These are phyloP conservation scores for Brachionus sp. DNA, from an alignment of 1,140 invertebrate genomes.

Conservation along the genomic window DNA sequence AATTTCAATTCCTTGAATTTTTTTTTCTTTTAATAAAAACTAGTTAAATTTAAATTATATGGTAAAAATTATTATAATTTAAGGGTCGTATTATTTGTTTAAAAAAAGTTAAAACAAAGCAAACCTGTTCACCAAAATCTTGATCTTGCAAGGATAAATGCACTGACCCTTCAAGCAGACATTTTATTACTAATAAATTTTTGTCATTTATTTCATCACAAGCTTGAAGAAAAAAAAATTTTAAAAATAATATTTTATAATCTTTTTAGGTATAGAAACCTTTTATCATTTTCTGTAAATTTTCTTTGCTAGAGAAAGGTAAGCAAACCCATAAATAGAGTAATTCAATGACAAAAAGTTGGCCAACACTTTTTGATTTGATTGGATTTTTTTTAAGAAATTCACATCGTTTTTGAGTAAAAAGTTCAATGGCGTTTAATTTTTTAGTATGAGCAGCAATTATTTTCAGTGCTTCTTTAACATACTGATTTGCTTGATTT, in stretches of 20 bases:
- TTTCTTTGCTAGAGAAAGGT: slow-evolving; percentile 63
- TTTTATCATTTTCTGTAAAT: slow-evolving; percentile 60
- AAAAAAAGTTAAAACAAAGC: not conserved
- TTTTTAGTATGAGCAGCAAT: slow-evolving; percentile 52
- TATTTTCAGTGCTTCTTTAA: slow-evolving; percentile 59
- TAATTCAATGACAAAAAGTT: slow-evolving; percentile 67
- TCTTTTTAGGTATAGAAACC: not conserved
- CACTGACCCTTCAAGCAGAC: slow-evolving; percentile 56
- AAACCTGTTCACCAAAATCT: slow-evolving; percentile 54
- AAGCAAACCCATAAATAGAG: slow-evolving; percentile 72
- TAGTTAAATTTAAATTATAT: not conserved
- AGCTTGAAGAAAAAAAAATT: not conserved
- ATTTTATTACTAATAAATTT: slow-evolving; percentile 54
- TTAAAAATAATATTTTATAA: not conserved
- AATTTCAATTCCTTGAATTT: too few relatives aligned
- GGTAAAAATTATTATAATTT: not conserved
- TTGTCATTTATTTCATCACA: slow-evolving; percentile 48
- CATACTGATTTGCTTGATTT: slow-evolving; percentile 55
- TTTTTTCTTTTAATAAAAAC: too few relatives aligned
- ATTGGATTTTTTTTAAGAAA: slow-evolving; percentile 53
- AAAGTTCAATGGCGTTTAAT: slow-evolving; percentile 60
- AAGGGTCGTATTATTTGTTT: not conserved
- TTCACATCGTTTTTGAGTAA: slow-evolving; percentile 55
- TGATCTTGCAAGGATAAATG: slow-evolving; percentile 52
- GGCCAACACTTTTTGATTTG: slow-evolving; percentile 56